A percentile compares a stretch with the other conserved stretches of the same genome.
Conservation (phyloP, 1,140 invertebrate species). For the Drosophila bocqueti region DNA sequence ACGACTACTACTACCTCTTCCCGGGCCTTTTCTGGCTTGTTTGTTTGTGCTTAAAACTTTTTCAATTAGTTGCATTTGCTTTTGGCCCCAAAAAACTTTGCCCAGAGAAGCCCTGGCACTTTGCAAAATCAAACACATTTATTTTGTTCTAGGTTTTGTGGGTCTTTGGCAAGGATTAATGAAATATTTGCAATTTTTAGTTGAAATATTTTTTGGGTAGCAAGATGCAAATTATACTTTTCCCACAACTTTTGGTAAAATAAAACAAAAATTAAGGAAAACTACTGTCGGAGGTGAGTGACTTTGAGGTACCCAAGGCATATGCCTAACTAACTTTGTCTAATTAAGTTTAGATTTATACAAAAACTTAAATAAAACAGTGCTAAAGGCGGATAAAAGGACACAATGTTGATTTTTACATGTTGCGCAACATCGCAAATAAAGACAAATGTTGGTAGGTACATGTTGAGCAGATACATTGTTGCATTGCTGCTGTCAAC, state of each 20-base stretch:
- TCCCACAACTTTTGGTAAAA: neutral
- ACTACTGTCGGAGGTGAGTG: too few relatives aligned
- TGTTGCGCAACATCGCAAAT: too few relatives aligned
- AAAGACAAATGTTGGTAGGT: too few relatives aligned
- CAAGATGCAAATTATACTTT: neutral
- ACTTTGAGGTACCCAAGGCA: too few relatives aligned
- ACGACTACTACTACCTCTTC: neutral
- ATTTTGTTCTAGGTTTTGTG: neutral
- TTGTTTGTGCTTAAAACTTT: constrained; percentile 67
- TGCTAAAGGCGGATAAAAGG: neutral
- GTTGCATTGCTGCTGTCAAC: too few relatives aligned
- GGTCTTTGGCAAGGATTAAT: constrained; percentile 14
- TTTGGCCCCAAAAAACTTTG: constrained; percentile 55
- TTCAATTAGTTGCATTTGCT: constrained; percentile 69
- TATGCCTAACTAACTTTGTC: too few relatives aligned
- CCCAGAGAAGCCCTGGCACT: constrained; percentile 31
- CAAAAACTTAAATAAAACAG: neutral
- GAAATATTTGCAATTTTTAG: constrained; percentile 17
- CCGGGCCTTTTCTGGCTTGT: constrained; percentile 30
- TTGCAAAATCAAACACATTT: constrained; percentile 26
- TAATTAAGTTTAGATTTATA: neutral
- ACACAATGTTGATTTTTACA: too few relatives aligned
- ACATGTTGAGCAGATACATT: too few relatives aligned
- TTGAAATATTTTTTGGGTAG: neutral
- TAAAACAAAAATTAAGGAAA: too few relatives aligned